These are phyloP conservation scores for Trilocha varians DNA, from an alignment of 2,888 invertebrate genomes.

Conservation along the genomic window DNA sequence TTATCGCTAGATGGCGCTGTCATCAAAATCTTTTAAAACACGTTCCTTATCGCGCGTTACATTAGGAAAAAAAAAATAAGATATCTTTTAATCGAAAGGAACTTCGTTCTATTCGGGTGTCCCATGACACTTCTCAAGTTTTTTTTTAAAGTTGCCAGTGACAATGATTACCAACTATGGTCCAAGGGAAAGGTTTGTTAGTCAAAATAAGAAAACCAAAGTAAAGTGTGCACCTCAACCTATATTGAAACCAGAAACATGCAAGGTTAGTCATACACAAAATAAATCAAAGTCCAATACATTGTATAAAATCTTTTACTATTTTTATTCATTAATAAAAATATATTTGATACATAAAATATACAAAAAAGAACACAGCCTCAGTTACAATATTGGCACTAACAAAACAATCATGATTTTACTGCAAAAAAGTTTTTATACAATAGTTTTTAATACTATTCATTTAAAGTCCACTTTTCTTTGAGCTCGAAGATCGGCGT, in stretches of 20 bases:
- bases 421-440: conserved; percentile 5
- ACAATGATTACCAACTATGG: too few relatives aligned
- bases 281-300: conserved; percentile 25
- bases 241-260: not conserved
- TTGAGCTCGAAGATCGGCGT: conserved; percentile 6
- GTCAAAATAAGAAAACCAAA: too few relatives aligned
- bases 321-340: conserved; percentile 24
- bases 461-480: conserved; percentile 8
- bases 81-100: too few relatives aligned
- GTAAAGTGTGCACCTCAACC: not conserved
- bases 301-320: conserved; percentile 29
- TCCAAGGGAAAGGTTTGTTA: not conserved
- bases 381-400: conserved; percentile 30
- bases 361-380: conserved; percentile 25
- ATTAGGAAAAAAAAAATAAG: too few relatives aligned
- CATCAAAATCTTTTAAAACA: too few relatives aligned
- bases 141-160: too few relatives aligned
- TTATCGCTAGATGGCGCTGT: too few relatives aligned
- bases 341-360: conserved; percentile 24
- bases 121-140: too few relatives aligned
- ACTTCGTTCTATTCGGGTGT: too few relatives aligned
- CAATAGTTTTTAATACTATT: conserved; percentile 11
- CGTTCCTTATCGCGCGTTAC: too few relatives aligned
- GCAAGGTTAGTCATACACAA: conserved; percentile 1
- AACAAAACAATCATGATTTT: conserved; percentile 10